Percentiles rank a stretch among this genome's conserved stretches.
Conservation (phyloP, 2,888 invertebrate genomes). For the Callosobruchus maculatus region DNA sequence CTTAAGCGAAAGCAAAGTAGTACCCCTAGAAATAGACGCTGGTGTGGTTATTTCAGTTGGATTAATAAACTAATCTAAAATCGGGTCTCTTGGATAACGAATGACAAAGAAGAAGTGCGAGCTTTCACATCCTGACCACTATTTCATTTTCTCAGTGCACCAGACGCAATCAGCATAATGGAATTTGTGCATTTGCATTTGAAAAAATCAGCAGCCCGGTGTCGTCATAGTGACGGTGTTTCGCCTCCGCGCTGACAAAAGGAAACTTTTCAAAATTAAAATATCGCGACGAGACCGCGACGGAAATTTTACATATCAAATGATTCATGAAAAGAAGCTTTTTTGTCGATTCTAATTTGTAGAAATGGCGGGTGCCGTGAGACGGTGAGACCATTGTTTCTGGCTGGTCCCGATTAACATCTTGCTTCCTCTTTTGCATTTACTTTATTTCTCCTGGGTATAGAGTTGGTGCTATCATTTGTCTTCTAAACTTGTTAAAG, state of each 20-base stretch:
- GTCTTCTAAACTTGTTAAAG: too few species aligned
- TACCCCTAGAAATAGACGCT: too few species aligned
- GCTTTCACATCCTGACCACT: not conserved
- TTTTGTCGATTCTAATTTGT: not conserved
- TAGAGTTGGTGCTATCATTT: too few species aligned
- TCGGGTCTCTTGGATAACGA: not conserved
- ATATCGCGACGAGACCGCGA: not conserved
- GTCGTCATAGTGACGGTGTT: not conserved
- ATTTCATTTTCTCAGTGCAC: not conserved
- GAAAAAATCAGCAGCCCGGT: not conserved
- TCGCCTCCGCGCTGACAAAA: not conserved
- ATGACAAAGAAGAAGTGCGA: not conserved
- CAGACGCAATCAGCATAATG: slow-evolving; percentile 15
- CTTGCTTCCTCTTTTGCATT: not conserved
- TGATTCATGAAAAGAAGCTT: not conserved
- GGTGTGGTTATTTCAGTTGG: too few species aligned
- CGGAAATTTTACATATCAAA: not conserved
- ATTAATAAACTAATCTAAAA: not conserved
- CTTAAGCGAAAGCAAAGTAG: too few species aligned
- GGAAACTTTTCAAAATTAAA: not conserved
- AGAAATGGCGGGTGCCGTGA: not conserved
- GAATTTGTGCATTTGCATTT: slow-evolving; percentile 14
- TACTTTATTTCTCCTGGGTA: not conserved
- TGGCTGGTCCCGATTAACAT: not conserved
- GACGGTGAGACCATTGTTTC: not conserved